Evolutionary conservation across 2,888 invertebrate species (phyloP).

Genomic region (Ophion slaviceki): DNA sequence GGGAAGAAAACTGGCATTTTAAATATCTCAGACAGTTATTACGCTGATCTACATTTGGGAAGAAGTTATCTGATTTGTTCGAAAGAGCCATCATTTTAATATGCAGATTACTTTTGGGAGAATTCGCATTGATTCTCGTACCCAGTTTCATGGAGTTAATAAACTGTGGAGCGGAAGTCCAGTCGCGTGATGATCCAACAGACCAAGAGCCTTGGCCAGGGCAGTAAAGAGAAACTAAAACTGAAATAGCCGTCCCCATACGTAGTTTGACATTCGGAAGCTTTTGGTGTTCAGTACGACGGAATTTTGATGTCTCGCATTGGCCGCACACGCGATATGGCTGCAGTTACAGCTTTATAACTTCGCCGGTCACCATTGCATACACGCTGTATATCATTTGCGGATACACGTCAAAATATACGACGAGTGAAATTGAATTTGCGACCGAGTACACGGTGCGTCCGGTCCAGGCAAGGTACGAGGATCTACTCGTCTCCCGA

Average conservation of each 20-base stretch:
- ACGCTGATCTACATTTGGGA: not conserved
- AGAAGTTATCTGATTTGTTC: not conserved
- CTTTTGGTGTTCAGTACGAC: slow-evolving; percentile 39
- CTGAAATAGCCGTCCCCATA: not conserved
- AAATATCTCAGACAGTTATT: not conserved
- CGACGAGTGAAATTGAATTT: slow-evolving; percentile 55
- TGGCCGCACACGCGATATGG: slow-evolving; percentile 30
- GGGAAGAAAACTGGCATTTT: not conserved
- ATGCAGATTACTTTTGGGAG: not conserved
- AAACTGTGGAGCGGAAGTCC: not conserved
- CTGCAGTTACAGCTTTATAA: slow-evolving; percentile 44
- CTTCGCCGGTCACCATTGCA: slow-evolving; percentile 33
- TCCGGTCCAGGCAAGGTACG: not conserved
- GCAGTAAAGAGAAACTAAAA: slow-evolving; percentile 35
- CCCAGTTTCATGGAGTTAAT: slow-evolving; percentile 8
- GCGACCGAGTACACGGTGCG: slow-evolving; percentile 8
- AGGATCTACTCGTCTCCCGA: slow-evolving; percentile 26
- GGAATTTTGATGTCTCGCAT: slow-evolving; percentile 32
- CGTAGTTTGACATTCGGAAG: slow-evolving; percentile 24
- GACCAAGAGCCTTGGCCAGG: slow-evolving; percentile 13
- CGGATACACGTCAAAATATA: slow-evolving; percentile 41
- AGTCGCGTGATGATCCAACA: not conserved
- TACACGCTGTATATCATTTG: not conserved
- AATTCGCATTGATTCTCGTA: not conserved
- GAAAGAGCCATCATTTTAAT: not conserved